Conservation (phyloP, 2,797 vertebrate species). For the Gambusia yucatana region DNA sequence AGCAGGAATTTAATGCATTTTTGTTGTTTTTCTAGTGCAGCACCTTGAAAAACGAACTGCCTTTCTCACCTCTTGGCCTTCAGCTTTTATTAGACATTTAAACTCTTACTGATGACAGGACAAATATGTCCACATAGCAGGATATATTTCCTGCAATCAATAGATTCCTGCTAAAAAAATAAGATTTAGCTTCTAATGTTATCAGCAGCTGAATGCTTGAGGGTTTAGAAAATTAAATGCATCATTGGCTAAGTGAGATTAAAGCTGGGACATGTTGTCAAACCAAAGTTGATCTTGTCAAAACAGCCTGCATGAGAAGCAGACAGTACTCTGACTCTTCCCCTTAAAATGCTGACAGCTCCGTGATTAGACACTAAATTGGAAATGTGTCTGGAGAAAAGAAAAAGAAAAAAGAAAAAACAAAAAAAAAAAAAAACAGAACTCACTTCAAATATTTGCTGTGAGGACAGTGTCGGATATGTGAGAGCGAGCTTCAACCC, state of each 20-base stretch:
- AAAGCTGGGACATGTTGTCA: conserved; percentile 12
- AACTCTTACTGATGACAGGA: background rate
- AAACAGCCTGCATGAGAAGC: conserved; percentile 19
- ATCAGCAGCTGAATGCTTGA: background rate
- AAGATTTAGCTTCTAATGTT: background rate
- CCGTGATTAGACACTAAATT: conserved; percentile 34
- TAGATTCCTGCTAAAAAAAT: background rate
- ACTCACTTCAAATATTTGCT: conserved; percentile 38
- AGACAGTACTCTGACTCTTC: conserved; percentile 2
- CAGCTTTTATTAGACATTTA: background rate
- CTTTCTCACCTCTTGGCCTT: background rate
- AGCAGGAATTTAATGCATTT: conserved; percentile 22
- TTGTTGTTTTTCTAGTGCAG: conserved; percentile 15
- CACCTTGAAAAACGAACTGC: conserved; percentile 6
- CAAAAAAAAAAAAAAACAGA: conserved; percentile 2
- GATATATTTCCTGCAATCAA: background rate
- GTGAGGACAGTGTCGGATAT: conserved; percentile 35
- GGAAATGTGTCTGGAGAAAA: conserved; percentile 26
- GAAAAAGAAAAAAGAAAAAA: background rate
- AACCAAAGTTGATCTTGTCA: conserved; percentile 21
- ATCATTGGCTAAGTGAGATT: background rate
- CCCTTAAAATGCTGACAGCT: conserved; percentile 9
- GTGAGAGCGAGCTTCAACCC: conserved; percentile 24
- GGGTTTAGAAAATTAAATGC: background rate
- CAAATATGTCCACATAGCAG: background rate